phyloP scores from a whole-genome alignment of 2,888 invertebrate genomes.

The Chrysolina haemoptera region DNA sequence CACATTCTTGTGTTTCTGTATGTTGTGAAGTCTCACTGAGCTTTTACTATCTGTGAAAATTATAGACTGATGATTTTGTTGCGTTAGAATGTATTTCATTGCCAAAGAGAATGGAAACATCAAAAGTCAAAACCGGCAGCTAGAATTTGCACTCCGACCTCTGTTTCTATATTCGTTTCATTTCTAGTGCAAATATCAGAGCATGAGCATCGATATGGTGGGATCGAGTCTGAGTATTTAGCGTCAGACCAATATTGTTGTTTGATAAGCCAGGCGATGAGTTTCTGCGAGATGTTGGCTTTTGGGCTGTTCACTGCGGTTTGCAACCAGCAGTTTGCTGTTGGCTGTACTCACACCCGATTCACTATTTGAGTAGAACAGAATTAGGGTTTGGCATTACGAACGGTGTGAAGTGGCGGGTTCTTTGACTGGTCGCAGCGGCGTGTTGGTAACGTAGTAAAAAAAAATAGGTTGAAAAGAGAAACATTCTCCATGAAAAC shows the following conservation, averaged over 20 bases:
- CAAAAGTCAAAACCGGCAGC: too few species aligned
- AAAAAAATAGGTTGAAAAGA: too few species aligned
- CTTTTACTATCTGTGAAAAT: too few species aligned
- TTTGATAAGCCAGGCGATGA: slow-evolving; percentile 10
- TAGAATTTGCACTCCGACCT: background rate
- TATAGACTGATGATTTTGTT: too few species aligned
- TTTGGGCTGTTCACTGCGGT: slow-evolving; percentile 3
- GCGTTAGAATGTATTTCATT: too few species aligned
- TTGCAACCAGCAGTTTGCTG: background rate
- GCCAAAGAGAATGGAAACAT: too few species aligned
- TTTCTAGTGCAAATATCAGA: background rate
- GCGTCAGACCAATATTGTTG: slow-evolving; percentile 13
- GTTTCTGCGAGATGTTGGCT: slow-evolving; percentile 10
- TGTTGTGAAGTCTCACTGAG: too few species aligned
- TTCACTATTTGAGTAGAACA: background rate
- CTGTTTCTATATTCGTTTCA: slow-evolving; percentile 3
- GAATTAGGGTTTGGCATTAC: background rate
- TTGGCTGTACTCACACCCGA: background rate
- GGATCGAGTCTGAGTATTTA: background rate
- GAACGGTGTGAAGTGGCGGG: background rate
- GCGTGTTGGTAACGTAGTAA: too few species aligned
- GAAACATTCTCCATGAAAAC: too few species aligned
- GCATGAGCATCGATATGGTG: background rate
- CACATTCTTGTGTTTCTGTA: too few species aligned
- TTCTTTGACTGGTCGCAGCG: background rate